Evolutionary conservation across 1,140 invertebrate species (phyloP), one percentile per base, ranked within the genome.

Genomic region (Campoletis sonorensis): DNA sequence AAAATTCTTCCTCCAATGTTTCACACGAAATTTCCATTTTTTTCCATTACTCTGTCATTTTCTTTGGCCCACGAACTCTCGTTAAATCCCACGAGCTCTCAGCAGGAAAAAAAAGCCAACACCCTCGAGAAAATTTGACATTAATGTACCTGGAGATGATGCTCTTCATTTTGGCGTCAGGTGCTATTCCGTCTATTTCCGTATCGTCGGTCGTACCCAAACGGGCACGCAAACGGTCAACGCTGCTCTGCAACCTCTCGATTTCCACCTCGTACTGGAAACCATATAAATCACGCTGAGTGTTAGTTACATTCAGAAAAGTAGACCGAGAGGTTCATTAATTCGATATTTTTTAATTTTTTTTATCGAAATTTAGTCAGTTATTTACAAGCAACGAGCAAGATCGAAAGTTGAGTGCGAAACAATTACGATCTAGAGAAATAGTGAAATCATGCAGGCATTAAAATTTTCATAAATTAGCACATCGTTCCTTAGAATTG

Each of bases 91-190:
- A 45, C 13, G 40, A 45, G 40, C 8, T 45, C 13, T 45, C 8
- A 64, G 8, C 23, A 64, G 23, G 61, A 64, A n/a, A 72, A 73
- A 40, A 70, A 71, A 70, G 78, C 21, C 45, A 64, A 51, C 7
- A 49, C 70, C 21, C 15, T 61, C 54, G 75, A 61, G 18, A 79
- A 64, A 27, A 67, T 79, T 37, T 78, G 70, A 37, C n/a, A 51
- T 83, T 85, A 85, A 85, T 86, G 89, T 93, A 96, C 95, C 95
- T 95, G 84, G 95, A 94, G 87, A 96, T 96, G 85, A 96, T 96
- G 88, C 94, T 95, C 92, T 96, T 95, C 95, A 96, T 96, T 90
- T 96, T 96, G 83, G 94, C 95, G 88, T 96, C 95, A 23, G 89
- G 87, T 70, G 88, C 88, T 80, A 88, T 85, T 80, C 94, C 94